Evolutionary conservation across 2,888 invertebrate genomes (phyloP), one percentile per base, ranked within the genome.

Genomic region (Colostygia pectinataria): DNA sequence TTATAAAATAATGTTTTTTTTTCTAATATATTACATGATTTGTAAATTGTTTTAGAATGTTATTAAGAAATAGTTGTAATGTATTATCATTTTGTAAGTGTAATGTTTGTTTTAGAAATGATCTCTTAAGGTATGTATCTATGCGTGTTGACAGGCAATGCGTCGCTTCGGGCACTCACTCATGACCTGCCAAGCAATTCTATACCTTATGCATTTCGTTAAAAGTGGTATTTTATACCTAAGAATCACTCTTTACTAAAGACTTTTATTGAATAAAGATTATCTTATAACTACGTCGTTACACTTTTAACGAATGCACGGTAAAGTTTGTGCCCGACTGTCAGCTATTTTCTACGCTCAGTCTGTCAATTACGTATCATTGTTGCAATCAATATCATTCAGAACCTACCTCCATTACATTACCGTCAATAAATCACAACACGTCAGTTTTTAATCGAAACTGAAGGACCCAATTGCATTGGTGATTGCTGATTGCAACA

Each of bases 11-110:
- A 69, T 71, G 27, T 46, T 51, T 50, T 73, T 66, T 65, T 71
- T 72, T 74, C 68, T 68, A 75, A 71, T 70, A 75, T 71, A 73
- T 70, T 74, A 71, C 73, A 77, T 74, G 62, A 74, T 74, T 79
- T 86, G 86, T 85, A 59, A 88, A 84, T 84, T 87, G 78, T 83
- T 87, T 83, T 83, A 86, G 76, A 74, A 88, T 82, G 80, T 86
- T 71, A 62, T 68, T 87, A 86, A 85, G 84, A 54, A 66, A 83
- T 88, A 89, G 87, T 76, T 85, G 71, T 87, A 80, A 81, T 53
- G 74, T 79, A 81, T 79, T 80, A 82, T 86, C 83, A 81, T 85
- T 73, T 83, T 82, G 71, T 87, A 85, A 83, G 80, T 82, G 74
- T 80, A 80, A 77, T 66, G 66, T 84, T 86, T 80, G 79, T 83